These are phyloP conservation scores for Teleogryllus oceanicus DNA, from an alignment of 2,888 invertebrate genomes.

Conservation along the genomic window DNA sequence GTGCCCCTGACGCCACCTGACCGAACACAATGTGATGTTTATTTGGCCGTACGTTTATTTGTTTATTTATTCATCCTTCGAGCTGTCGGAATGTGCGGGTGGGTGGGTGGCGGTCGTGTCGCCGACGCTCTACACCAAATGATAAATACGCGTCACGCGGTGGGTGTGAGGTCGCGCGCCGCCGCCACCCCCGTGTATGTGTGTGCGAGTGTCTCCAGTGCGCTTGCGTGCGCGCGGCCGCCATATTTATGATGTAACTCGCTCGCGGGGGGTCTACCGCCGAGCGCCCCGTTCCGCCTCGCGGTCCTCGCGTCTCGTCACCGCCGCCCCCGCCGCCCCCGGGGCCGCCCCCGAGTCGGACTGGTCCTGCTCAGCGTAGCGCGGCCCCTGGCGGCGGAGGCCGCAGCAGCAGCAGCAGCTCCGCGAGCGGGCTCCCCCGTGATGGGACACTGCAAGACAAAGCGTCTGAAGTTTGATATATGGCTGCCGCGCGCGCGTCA, in stretches of 20 bases:
- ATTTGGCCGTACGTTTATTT: neutral
- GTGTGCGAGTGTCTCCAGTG: neutral
- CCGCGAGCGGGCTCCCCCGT: neutral
- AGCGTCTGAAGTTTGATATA: conserved; percentile 46
- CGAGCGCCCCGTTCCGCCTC: too few relatives aligned
- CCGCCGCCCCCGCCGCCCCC: neutral
- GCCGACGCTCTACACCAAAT: neutral
- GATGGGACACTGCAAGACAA: conserved; percentile 30
- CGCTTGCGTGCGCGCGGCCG: conserved; percentile 28
- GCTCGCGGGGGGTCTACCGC: conserved; percentile 26
- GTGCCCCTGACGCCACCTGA: neutral
- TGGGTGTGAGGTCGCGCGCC: neutral
- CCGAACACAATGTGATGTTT: neutral
- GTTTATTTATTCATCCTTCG: conserved; percentile 7
- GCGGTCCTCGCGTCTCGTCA: neutral
- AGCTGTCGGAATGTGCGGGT: neutral
- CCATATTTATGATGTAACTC: conserved; percentile 32
- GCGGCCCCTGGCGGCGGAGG: too few relatives aligned
- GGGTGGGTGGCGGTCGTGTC: neutral
- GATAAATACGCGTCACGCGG: conserved; percentile 6
- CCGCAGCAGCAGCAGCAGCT: too few relatives aligned
- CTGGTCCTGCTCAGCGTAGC: too few relatives aligned
- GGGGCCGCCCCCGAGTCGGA: too few relatives aligned
- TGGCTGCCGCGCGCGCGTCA: conserved; percentile 26
- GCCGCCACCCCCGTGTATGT: neutral